Base-by-base conservation (phyloP, 2,113 vertebrate species). In the Actenoides hombroni region DNA sequence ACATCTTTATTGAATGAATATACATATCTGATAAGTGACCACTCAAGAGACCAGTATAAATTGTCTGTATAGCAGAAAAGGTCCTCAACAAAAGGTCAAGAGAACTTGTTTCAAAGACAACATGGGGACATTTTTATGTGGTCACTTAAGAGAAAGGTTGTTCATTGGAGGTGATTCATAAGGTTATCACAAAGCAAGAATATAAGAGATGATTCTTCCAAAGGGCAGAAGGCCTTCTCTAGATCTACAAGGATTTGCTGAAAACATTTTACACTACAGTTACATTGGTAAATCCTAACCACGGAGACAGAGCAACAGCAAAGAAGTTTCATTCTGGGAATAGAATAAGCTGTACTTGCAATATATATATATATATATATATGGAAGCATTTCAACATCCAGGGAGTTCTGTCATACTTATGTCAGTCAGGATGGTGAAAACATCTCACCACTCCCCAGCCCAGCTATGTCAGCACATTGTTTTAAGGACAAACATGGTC, bases 341-440 rank as follows among this genome's bases (percentile, higher is more conserved):
- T 4, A 88, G 51, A 89, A 94, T 78, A 83, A 46, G 18, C 46
- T 86, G n/a, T 54, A 93, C 71, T 92, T 83, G 88, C 15, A 92
- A 19, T 19, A 46, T 46, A 46, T 19, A 40, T 40, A 40, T 40
- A 40, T 40, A 40, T 40, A 40, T 40, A 12, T 40, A 40, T 40
- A 40, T 40, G 84, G 65, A 78, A 89, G 21, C 42, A 79, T 84
- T 84, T 84, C 16, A 91, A 68, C 33, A 73, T 67, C 21, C 28
- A 84, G 18, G 24, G 51, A 88, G 81, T 40, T 94, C 25, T 94
- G 92, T 84, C 89, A 78, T 91, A 91, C 42, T 94, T 95, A 95
- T 8, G 70, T 79, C 84, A 94, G 28, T 76, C 48, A 91, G 10
- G 10, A 82, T 6, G 28, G 21, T 84, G 44, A 79, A 94, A 92